Conservation (phyloP, 2,888 invertebrate genomes). For the Drosophila hamatofila region DNA sequence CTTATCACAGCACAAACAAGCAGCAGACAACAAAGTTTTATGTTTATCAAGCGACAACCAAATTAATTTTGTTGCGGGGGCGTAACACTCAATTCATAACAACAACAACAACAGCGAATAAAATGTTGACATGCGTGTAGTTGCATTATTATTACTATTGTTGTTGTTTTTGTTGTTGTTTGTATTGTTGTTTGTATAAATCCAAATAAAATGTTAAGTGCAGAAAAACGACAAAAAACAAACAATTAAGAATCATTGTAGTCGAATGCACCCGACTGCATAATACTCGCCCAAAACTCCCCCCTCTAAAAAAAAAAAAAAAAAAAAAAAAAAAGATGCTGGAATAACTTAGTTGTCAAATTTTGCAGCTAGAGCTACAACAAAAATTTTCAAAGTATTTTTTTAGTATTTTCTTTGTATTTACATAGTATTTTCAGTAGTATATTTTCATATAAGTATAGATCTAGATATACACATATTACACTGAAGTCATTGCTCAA, state of each 20-base stretch:
- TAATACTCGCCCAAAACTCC: not conserved
- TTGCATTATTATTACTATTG: slow-evolving; percentile 9
- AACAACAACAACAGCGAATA: slow-evolving; percentile 14
- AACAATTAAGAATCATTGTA: not conserved
- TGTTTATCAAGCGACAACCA: slow-evolving; percentile 44
- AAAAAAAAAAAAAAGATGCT: too few relatives aligned
- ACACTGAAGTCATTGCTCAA: not conserved
- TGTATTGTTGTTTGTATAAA: slow-evolving; percentile 14
- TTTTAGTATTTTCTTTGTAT: too few relatives aligned
- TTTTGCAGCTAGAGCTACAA: too few relatives aligned
- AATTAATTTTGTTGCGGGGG: slow-evolving; percentile 51
- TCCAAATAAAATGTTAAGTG: slow-evolving; percentile 20
- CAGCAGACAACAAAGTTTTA: slow-evolving; percentile 45
- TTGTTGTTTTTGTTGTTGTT: slow-evolving; percentile 1
- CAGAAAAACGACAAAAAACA: not conserved
- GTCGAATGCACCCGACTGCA: not conserved
- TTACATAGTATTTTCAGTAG: too few relatives aligned
- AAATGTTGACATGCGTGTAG: slow-evolving; percentile 35
- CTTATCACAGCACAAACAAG: not conserved
- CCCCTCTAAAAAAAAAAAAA: not conserved
- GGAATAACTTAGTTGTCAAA: too few relatives aligned
- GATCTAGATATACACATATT: too few relatives aligned
- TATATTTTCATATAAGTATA: too few relatives aligned
- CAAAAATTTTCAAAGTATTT: too few relatives aligned
- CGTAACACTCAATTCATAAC: slow-evolving; percentile 36